Evolutionary conservation across 1,140 invertebrate species (phyloP).

Genomic region (Berghia stephanieae): DNA sequence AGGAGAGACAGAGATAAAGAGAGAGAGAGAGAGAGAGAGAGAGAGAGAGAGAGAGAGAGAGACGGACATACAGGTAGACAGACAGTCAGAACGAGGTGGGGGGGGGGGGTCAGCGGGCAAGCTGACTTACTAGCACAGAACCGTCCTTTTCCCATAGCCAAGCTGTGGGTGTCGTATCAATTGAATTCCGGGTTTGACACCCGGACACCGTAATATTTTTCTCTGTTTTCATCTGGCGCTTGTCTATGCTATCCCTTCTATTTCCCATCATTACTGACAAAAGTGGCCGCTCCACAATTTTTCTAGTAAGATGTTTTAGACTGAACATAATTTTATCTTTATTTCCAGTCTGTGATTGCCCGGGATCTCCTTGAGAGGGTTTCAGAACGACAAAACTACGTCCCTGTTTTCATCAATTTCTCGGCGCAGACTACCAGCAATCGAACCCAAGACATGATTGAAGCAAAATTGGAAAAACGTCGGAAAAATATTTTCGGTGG

Average conservation of each 20-base stretch:
- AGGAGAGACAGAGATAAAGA: no score
- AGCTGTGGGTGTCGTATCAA: neutral
- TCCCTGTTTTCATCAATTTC: conserved; percentile 84
- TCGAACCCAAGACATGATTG: conserved; percentile 68
- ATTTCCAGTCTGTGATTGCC: conserved; percentile 77
- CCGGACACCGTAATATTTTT: neutral
- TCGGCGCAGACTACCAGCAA: conserved; percentile 86
- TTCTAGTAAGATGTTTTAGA: neutral
- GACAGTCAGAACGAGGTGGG: no score
- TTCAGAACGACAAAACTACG: conserved; percentile 71
- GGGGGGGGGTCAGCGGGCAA: no score
- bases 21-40: no score
- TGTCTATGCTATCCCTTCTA: neutral
- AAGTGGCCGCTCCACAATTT: neutral
- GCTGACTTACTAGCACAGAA: no score
- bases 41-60: no score
- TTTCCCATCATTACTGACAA: neutral
- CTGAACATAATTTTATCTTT: neutral
- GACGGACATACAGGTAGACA: no score
- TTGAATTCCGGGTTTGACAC: neutral
- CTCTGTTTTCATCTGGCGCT: neutral
- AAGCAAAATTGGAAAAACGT: conserved; percentile 68
- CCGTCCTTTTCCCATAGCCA: no score
- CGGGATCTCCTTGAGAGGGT: conserved; percentile 78
- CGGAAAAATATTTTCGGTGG: conserved; percentile 65